A percentile compares a stretch with the other conserved stretches of the same genome.
phyloP scores from a whole-genome alignment of 2,888 invertebrate species.

The Adela reaumurella region DNA sequence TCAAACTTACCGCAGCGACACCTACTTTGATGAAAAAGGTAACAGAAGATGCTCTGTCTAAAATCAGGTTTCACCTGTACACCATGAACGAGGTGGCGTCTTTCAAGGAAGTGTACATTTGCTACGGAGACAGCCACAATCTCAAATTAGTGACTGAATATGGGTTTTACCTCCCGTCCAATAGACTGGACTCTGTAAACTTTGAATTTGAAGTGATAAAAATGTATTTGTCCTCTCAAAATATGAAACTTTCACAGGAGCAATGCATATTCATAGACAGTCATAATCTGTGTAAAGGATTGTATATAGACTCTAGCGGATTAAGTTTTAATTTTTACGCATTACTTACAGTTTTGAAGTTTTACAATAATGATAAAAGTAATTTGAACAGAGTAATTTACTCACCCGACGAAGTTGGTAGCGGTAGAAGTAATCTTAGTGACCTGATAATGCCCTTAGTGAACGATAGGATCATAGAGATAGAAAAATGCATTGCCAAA shows the following conservation, averaged over 20 bases:
- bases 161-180: conserved; percentile 73
- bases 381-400: conserved; percentile 43
- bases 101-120: conserved; percentile 79
- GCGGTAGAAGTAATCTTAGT: conserved; percentile 32
- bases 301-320: conserved; percentile 62
- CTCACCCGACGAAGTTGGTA: conserved; percentile 36
- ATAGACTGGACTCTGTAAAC: conserved; percentile 64
- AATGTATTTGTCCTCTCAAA: conserved; percentile 27
- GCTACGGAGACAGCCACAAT: conserved; percentile 82
- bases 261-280: conserved; percentile 62
- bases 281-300: conserved; percentile 57
- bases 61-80: conserved; percentile 42
- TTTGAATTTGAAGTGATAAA: conserved; percentile 56
- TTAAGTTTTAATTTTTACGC: conserved; percentile 65
- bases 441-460: conserved; percentile 37
- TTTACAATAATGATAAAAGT: conserved; percentile 32
- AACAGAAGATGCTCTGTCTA: conserved; percentile 29
- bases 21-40: conserved; percentile 25
- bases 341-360: conserved; percentile 41
- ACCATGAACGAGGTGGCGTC: conserved; percentile 53
- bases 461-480: conserved; percentile 23
- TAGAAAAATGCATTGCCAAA: conserved; percentile 28
- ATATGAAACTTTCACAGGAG: conserved; percentile 45
- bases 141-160: conserved; percentile 79
- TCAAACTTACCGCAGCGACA: conserved; percentile 26